These are phyloP conservation scores for Tragulus kanchil DNA, from an alignment of 2,113 vertebrate genomes.

Conservation along the genomic window DNA sequence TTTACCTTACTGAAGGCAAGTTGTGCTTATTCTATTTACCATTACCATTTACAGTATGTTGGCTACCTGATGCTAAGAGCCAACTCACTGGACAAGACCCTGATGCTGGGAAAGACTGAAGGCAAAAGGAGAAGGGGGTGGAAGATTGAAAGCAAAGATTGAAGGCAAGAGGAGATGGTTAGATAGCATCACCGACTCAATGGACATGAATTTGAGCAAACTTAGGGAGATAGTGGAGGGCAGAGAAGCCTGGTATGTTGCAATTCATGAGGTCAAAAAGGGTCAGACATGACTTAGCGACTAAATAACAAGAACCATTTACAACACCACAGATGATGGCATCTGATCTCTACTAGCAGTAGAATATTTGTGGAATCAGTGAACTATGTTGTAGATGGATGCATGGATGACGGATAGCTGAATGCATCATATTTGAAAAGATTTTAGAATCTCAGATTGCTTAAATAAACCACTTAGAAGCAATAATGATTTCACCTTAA, in stretches of 20 bases:
- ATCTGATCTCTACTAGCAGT: neutral
- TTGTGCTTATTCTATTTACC: neutral
- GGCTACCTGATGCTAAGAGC: neutral
- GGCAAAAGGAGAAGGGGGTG: neutral
- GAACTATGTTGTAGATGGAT: neutral
- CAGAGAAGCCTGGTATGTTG: neutral
- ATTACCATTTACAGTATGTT: neutral
- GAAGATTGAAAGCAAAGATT: neutral
- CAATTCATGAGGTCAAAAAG: neutral
- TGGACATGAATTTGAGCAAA: neutral
- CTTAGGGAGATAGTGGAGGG: neutral
- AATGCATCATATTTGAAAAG: neutral
- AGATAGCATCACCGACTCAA: neutral
- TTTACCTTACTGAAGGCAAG: neutral
- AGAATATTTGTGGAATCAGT: neutral
- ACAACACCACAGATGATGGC: neutral
- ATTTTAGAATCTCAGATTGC: slow-evolving; percentile 2
- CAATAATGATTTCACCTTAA: slow-evolving; percentile 45
- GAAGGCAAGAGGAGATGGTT: neutral
- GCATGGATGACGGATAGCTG: neutral
- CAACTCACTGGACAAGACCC: neutral
- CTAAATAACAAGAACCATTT: neutral
- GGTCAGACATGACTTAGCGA: neutral
- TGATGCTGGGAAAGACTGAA: neutral
- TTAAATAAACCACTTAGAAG: slow-evolving; percentile 38